phyloP scores from a whole-genome alignment of 1,140 invertebrate species.

The Pseudomyrmex concolor region DNA sequence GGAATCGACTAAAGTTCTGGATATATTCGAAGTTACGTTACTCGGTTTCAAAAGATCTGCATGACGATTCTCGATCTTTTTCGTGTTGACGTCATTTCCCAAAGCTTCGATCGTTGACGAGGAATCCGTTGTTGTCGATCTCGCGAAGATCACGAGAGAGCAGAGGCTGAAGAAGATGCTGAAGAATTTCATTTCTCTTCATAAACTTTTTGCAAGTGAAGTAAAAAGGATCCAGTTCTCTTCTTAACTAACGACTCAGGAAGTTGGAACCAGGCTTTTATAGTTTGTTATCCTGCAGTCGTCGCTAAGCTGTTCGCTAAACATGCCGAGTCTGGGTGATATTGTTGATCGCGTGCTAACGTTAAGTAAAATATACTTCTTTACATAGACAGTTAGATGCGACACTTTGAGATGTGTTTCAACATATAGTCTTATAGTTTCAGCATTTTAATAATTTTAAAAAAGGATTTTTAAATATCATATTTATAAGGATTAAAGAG shows the following conservation, averaged over 20 bases:
- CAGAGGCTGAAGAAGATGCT: not conserved
- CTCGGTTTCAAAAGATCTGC: not conserved
- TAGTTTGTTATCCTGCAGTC: constrained; percentile 32
- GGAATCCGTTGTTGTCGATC: not conserved
- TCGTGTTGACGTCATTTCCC: not conserved
- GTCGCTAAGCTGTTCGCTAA: constrained; percentile 64
- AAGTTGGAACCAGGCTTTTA: constrained; percentile 63
- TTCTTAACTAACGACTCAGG: constrained; percentile 40
- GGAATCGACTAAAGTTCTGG: not conserved
- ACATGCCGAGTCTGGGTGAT: constrained; percentile 42
- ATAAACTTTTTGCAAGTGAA: constrained; percentile 4
- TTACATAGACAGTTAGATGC: not conserved
- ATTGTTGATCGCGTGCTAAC: constrained; percentile 56
- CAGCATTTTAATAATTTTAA: not conserved
- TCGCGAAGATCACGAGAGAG: not conserved
- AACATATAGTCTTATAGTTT: not conserved
- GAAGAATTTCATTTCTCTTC: constrained; percentile 17
- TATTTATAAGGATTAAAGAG: no score
- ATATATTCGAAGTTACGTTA: not conserved
- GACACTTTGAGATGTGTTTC: not conserved
- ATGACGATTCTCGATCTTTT: not conserved
- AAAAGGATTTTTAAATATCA: no score
- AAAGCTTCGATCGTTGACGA: constrained; percentile 3
- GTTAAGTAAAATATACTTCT: constrained; percentile 56
- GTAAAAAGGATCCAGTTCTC: not conserved